These are phyloP conservation scores for Labroides dimidiatus DNA, from an alignment of 2,797 vertebrate genomes.

Conservation along the genomic window DNA sequence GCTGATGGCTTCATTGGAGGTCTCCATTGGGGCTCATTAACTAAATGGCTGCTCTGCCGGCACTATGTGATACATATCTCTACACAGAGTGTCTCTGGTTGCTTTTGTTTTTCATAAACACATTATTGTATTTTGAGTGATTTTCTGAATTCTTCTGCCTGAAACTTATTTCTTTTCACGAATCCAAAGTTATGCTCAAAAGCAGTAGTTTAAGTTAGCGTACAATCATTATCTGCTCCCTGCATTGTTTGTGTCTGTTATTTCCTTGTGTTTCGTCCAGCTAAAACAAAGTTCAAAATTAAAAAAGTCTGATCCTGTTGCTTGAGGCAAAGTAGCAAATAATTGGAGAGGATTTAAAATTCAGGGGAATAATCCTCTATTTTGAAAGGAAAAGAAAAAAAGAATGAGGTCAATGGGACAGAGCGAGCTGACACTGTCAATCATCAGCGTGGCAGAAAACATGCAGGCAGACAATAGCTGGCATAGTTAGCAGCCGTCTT, in stretches of 20 bases:
- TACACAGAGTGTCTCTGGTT: conserved; percentile 39
- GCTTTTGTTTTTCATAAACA: conserved; percentile 32
- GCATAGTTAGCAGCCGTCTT: conserved; percentile 79
- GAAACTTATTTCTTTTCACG: not conserved
- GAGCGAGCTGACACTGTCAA: conserved; percentile 80
- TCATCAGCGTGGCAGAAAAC: conserved; percentile 78
- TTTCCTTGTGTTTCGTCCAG: conserved; percentile 35
- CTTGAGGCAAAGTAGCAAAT: conserved; percentile 56
- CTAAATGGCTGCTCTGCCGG: conserved; percentile 83
- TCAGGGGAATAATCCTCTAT: conserved; percentile 57
- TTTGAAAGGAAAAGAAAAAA: conserved; percentile 41
- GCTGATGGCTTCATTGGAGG: conserved; percentile 90
- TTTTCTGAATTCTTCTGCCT: not conserved
- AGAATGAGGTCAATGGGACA: conserved; percentile 81
- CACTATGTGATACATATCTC: conserved; percentile 66
- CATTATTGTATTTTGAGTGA: not conserved
- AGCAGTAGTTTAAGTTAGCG: too few relatives aligned
- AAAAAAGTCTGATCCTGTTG: conserved; percentile 35
- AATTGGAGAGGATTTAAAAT: conserved; percentile 61
- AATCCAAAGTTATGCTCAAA: not conserved
- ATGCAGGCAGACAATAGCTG: conserved; percentile 77
- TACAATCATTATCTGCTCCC: conserved; percentile 6
- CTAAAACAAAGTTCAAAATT: conserved; percentile 46
- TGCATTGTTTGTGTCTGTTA: conserved; percentile 39
- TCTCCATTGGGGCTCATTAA: conserved; percentile 87